Evolutionary conservation across 2,888 invertebrate genomes (phyloP), one percentile per base, ranked within the genome.

Genomic region (Alloscopus bannaensis): DNA sequence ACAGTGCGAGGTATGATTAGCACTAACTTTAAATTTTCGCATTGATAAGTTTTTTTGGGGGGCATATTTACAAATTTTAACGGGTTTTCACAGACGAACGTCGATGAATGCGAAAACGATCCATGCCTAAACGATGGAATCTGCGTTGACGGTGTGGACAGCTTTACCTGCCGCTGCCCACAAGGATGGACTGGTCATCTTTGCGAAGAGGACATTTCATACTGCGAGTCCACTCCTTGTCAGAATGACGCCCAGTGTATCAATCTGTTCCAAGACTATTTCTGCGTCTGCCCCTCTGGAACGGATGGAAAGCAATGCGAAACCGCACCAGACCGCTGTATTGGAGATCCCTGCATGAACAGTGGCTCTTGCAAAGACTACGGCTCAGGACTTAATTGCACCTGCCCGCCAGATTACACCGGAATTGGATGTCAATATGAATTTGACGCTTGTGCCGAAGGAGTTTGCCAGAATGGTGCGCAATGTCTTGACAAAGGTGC

Each of bases 291-390:
- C 87, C 96, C 96, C 57, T 95, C 95, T 83, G 97, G 98, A 86
- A 98, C 97, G 0, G 97, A 97, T 87, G 98, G 98, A 31, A 97
- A 98, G 89, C 94, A 97, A 88, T 98, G 98, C 88, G 97, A 98
- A 89, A 96, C 96, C 0, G 97, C 98, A 0, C 98, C 98, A 2
- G 97, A 98, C 89, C 92, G 98, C 83, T 96, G 96, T 88, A 94
- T 96, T 80, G 96, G 96, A 28, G 94, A 94, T 87, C 96, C 96
- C 3, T 98, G 98, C 88, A 97, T 97, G 95, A 97, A 98, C 87
- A 95, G 94, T 57, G 98, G 98, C 68, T 94, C 94, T 87, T 98
- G 98, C 87, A 96, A 96, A 89, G 98, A 98, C 88, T 98, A 95
- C 87, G 98, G 98, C 4, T 97, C 96, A 0, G 96, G 97, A 1